A percentile compares a stretch with the other conserved stretches of the same genome.
These are phyloP conservation scores for Taurulus bubalis DNA, from an alignment of 2,113 vertebrate species.

Conservation along the genomic window DNA sequence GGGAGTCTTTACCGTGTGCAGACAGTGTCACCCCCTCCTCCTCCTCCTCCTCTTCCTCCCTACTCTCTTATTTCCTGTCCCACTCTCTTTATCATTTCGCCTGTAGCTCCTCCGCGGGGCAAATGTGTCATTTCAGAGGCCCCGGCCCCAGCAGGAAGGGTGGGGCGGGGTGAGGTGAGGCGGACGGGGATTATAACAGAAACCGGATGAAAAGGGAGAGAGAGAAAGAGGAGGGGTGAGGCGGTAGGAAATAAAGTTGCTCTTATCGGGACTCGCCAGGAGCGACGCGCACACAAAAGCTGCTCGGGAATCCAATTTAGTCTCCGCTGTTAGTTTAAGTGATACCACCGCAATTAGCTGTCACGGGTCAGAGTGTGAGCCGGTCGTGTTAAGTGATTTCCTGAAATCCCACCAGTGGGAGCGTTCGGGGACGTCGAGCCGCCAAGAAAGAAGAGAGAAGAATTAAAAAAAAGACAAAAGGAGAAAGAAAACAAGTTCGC, in stretches of 20 bases:
- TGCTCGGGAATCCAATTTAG: slow-evolving; percentile 76
- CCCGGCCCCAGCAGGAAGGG: slow-evolving; percentile 21
- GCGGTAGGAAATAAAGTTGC: slow-evolving; percentile 75
- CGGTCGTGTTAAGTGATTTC: slow-evolving; percentile 69
- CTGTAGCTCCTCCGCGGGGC: slow-evolving; percentile 46
- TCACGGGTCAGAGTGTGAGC: slow-evolving; percentile 72
- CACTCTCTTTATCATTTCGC: slow-evolving; percentile 44
- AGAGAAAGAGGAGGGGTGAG: slow-evolving; percentile 10
- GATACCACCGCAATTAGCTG: slow-evolving; percentile 80
- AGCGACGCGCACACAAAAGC: slow-evolving; percentile 70
- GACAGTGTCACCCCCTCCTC: not conserved
- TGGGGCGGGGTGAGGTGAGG: not conserved
- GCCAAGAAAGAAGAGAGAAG: not conserved
- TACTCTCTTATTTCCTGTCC: slow-evolving; percentile 23
- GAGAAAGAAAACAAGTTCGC: slow-evolving; percentile 3
- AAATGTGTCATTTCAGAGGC: slow-evolving; percentile 63
- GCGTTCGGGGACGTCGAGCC: slow-evolving; percentile 17
- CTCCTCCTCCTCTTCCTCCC: not conserved
- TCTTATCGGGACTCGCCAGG: slow-evolving; percentile 81
- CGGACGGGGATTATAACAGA: slow-evolving; percentile 69
- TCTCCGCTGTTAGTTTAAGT: slow-evolving; percentile 76
- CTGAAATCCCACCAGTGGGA: slow-evolving; percentile 55
- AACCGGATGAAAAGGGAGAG: slow-evolving; percentile 59
- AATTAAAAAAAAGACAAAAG: not conserved
- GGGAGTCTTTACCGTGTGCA: slow-evolving; percentile 24